Conservation (phyloP, 2,797 vertebrate species). For the Cryptoprocta ferox region DNA sequence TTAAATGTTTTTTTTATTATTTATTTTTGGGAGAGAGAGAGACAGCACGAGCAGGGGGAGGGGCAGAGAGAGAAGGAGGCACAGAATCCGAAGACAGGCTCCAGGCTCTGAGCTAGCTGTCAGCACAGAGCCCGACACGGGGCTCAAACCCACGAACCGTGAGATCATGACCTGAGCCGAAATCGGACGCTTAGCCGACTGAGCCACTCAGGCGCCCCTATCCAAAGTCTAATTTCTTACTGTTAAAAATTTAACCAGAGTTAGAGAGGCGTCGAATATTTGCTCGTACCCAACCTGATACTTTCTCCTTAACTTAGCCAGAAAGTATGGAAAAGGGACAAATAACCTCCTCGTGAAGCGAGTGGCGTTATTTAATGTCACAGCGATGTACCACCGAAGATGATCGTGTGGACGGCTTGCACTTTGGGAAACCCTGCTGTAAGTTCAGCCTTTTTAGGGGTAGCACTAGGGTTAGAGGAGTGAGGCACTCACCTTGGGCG, state of each 20-base stretch:
- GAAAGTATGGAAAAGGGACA: neutral
- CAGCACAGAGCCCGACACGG: too few relatives aligned
- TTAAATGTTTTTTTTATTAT: too few relatives aligned
- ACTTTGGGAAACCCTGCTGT: neutral
- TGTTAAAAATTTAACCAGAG: neutral
- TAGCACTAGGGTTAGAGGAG: neutral
- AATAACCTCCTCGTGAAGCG: neutral
- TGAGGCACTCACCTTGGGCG: neutral
- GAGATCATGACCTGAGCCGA: too few relatives aligned
- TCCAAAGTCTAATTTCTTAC: neutral
- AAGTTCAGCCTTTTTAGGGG: neutral
- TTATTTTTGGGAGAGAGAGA: too few relatives aligned
- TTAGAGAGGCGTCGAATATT: neutral
- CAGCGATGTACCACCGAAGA: neutral
- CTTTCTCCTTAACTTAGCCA: neutral
- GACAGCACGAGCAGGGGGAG: too few relatives aligned
- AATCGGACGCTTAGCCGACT: too few relatives aligned
- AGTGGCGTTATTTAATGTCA: neutral
- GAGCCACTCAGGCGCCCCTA: too few relatives aligned
- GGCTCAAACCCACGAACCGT: too few relatives aligned
- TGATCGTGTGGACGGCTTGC: accelerated
- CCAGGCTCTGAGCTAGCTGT: too few relatives aligned
- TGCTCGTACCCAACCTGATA: neutral
- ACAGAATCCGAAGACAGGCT: too few relatives aligned
- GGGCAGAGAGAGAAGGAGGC: too few relatives aligned